Percentiles rank a stretch among this genome's conserved stretches.
Evolutionary conservation across 2,113 vertebrate species (phyloP).

Genomic region (Malurus cyaneus): DNA sequence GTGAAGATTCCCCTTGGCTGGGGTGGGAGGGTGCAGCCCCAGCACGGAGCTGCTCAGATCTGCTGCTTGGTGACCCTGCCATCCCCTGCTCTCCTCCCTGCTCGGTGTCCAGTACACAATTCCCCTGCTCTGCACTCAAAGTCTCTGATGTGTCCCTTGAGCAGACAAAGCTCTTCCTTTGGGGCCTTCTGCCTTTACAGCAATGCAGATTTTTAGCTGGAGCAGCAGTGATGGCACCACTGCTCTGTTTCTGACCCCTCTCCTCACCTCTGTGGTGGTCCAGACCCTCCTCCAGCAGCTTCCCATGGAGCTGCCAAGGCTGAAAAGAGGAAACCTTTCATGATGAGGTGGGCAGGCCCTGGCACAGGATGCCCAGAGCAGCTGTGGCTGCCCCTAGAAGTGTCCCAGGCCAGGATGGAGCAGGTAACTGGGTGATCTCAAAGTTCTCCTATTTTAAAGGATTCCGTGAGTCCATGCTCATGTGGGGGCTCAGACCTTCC

Average conservation of each 20-base stretch:
- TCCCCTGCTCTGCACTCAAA: too few relatives aligned
- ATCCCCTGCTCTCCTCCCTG: background rate
- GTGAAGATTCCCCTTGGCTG: background rate
- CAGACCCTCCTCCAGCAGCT: background rate
- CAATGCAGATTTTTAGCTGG: background rate
- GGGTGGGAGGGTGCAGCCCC: background rate
- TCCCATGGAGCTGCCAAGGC: background rate
- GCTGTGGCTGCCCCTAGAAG: background rate
- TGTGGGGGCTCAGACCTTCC: rapidly evolving
- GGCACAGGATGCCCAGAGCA: background rate
- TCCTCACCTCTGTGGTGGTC: background rate
- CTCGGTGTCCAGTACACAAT: background rate
- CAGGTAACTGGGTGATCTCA: background rate
- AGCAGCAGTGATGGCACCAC: background rate
- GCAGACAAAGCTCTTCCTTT: background rate
- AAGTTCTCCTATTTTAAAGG: background rate
- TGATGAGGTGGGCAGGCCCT: background rate
- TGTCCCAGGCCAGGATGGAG: background rate
- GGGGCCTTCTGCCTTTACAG: background rate
- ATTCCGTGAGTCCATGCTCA: background rate
- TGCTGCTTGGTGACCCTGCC: background rate
- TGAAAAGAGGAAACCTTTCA: background rate
- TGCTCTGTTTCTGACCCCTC: background rate
- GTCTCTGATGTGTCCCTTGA: rapidly evolving
- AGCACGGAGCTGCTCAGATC: background rate